A percentile compares a stretch with the other conserved stretches of the same genome.
Conservation (phyloP, 2,113 vertebrate species). For the Protomyctophum bolini region DNA sequence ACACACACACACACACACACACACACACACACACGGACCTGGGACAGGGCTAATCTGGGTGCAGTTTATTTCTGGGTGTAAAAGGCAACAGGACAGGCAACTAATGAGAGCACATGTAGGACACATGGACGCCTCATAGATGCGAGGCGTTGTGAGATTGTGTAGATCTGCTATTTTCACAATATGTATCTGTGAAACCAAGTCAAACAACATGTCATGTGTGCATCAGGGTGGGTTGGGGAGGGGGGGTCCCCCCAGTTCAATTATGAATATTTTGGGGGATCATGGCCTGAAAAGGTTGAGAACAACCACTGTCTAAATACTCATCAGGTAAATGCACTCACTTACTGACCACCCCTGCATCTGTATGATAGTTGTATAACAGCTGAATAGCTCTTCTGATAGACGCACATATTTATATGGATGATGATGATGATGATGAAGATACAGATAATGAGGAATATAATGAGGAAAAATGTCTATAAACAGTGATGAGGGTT, state of each 20-base stretch:
- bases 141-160: too few species aligned
- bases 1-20: conserved; percentile 2
- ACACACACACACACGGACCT: conserved; percentile 6
- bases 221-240: background rate
- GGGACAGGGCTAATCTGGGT: conserved; percentile 43
- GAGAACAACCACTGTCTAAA: background rate
- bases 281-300: background rate
- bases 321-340: background rate
- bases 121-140: conserved; percentile 22
- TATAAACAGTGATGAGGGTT: too few species aligned
- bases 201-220: background rate
- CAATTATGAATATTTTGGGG: background rate
- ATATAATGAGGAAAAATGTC: too few species aligned
- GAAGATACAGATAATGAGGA: too few species aligned
- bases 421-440: too few species aligned
- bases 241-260: background rate
- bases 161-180: too few species aligned
- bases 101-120: conserved; percentile 9
- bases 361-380: too few species aligned
- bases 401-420: too few species aligned
- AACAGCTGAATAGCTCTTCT: too few species aligned
- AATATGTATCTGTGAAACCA: too few species aligned
- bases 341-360: too few species aligned
- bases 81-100: conserved; percentile 41
- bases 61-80: conserved; percentile 51